A percentile compares a stretch with the other conserved stretches of the same genome.
phyloP scores from a whole-genome alignment of 2,113 vertebrate genomes.

The Paedocypris sp. region DNA sequence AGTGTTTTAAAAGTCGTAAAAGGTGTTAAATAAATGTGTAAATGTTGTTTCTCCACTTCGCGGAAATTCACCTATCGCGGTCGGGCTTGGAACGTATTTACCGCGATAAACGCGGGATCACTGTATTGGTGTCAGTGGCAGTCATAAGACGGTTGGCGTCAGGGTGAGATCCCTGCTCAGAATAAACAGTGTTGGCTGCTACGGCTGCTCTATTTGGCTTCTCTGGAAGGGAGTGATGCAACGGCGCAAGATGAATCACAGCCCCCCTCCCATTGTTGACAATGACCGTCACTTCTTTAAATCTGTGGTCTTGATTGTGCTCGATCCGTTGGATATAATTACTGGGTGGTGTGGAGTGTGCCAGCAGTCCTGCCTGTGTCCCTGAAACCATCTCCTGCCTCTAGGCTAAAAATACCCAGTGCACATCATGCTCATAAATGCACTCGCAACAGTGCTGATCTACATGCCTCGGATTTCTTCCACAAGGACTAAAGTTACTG shows the following conservation, averaged over 20 bases:
- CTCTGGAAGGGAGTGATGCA: slow-evolving; percentile 28
- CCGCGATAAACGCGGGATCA: no score
- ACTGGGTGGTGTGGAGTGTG: not conserved
- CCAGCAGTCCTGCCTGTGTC: not conserved
- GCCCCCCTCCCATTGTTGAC: not conserved
- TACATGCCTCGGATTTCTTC: slow-evolving; percentile 58
- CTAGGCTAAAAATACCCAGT: slow-evolving; percentile 58
- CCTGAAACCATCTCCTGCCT: slow-evolving; percentile 32
- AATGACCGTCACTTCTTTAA: slow-evolving; percentile 8
- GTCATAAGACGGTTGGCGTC: slow-evolving; percentile 30
- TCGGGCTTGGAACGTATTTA: no score
- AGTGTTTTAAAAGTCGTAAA: no score
- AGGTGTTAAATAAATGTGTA: no score
- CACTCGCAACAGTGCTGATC: slow-evolving; percentile 45
- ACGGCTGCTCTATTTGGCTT: slow-evolving; percentile 32
- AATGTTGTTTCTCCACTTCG: no score
- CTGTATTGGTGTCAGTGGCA: slow-evolving; percentile 27
- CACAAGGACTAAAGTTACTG: slow-evolving; percentile 48
- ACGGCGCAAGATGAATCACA: slow-evolving; percentile 24
- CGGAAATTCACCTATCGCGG: no score
- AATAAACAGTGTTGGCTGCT: slow-evolving; percentile 22
- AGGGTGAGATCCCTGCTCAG: slow-evolving; percentile 22
- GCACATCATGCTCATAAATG: slow-evolving; percentile 40
- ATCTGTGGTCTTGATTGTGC: slow-evolving; percentile 18
- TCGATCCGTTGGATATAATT: slow-evolving; percentile 24